A percentile compares a stretch with the other conserved stretches of the same genome.
phyloP scores from a whole-genome alignment of 2,113 vertebrate species.

The Apistogramma diplotaenia region DNA sequence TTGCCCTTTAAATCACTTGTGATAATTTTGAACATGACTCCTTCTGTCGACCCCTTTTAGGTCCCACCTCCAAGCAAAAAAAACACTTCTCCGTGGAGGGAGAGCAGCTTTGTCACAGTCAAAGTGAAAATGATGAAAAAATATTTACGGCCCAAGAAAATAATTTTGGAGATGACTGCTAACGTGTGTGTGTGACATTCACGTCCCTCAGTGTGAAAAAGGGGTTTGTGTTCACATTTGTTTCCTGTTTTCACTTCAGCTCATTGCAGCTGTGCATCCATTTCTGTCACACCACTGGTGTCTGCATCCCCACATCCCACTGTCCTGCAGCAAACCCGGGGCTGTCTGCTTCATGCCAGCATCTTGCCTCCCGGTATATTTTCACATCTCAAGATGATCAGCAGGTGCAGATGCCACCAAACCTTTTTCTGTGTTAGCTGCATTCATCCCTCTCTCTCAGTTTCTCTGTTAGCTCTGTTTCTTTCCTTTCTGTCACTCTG shows the following conservation, averaged over 20 bases:
- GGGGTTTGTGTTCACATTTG: constrained; percentile 54
- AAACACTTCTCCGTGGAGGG: not conserved
- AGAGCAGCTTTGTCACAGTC: not conserved
- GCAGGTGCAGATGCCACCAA: constrained; percentile 60
- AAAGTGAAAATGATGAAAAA: constrained; percentile 3
- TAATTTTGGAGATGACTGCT: constrained; percentile 1
- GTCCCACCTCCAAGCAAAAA: not conserved
- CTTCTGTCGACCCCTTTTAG: constrained; percentile 36
- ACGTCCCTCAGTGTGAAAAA: constrained; percentile 21
- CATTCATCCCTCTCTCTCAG: constrained; percentile 29
- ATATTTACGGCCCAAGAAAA: not conserved
- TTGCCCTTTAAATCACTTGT: constrained; percentile 56
- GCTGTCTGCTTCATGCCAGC: constrained; percentile 26
- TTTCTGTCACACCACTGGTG: constrained; percentile 74
- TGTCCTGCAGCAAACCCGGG: constrained; percentile 18
- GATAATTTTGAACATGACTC: constrained; percentile 41
- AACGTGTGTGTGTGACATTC: not conserved
- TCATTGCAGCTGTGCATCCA: constrained; percentile 76
- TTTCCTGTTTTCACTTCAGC: constrained; percentile 80
- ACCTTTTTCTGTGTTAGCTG: constrained; percentile 34
- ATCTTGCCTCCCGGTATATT: constrained; percentile 48
- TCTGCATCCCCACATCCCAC: constrained; percentile 63
- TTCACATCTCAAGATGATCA: constrained; percentile 30
- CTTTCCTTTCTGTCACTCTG: not conserved
- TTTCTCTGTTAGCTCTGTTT: constrained; percentile 26